Evolutionary conservation across 2,888 invertebrate species (phyloP).

Genomic region (Cancer borealis): DNA sequence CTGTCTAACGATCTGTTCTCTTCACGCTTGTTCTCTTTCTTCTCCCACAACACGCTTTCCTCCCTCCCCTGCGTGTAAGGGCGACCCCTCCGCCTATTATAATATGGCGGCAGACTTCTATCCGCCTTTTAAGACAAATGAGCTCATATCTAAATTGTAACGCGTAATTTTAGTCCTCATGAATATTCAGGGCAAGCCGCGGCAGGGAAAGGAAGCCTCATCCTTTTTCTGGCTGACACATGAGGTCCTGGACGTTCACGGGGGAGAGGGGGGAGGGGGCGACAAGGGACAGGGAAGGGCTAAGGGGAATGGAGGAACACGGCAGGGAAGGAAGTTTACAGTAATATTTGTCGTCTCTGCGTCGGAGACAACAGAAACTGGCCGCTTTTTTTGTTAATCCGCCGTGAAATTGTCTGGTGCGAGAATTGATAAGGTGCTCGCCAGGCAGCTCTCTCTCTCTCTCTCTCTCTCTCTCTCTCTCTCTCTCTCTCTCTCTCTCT

Average conservation of each 20-base stretch:
- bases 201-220: conserved; percentile 57
- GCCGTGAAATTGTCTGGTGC: conserved; percentile 26
- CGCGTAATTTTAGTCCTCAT: conserved; percentile 73
- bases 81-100: conserved; percentile 72
- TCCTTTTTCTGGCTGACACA: conserved; percentile 59
- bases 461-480: conserved; percentile 16
- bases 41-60: conserved; percentile 44
- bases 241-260: conserved; percentile 38
- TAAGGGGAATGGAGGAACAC: neutral
- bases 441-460: neutral
- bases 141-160: conserved; percentile 75
- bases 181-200: conserved; percentile 71
- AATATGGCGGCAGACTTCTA: conserved; percentile 68
- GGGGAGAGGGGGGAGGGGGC: neutral
- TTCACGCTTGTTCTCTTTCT: neutral
- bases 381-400: conserved; percentile 20
- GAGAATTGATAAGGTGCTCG: conserved; percentile 16
- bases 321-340: neutral
- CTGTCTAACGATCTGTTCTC: conserved; percentile 18
- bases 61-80: conserved; percentile 48
- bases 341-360: conserved; percentile 28
- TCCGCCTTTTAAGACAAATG: conserved; percentile 73
- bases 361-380: conserved; percentile 31
- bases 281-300: neutral
- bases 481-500: conserved; percentile 36